Evolutionary conservation across 2,888 invertebrate genomes (phyloP), one percentile per base, ranked within the genome.

Genomic region (Brachypalpus laphriformis): DNA sequence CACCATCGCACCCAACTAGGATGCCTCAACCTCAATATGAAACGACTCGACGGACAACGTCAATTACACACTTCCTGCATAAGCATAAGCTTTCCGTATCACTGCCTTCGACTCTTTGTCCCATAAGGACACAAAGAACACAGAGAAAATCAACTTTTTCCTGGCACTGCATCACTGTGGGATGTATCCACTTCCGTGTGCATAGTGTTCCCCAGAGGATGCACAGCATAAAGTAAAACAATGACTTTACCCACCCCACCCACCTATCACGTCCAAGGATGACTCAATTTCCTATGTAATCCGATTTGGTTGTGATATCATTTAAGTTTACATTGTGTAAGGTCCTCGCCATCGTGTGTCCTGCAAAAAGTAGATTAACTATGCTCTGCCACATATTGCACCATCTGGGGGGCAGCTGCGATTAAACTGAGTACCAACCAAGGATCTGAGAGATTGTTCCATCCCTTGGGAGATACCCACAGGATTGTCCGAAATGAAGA

Each of bases 211-310:
- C 77, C 77, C 9, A 9, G 18, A 25, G 49, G 63, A 45, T 45
- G 63, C 37, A 25, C 54, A 71, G 70, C 28, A 49, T 37, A 72
- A 72, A 59, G 45, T 68, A 31, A 66, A 68, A 77, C 72, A 82
- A 77, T 72, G 82, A 72, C 72, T 78, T 68, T 68, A 45, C 74
- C 47, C 47, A 18, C 8, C 16, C 59, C 49, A 49, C 16, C 37
- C n/a, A 49, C 59, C 34, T n/a, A n/a, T n/a, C 16, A 45, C 25
- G 54, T 78, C 82, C 72, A 45, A 51, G 80, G 83, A 83, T 83
- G 83, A 83, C 83, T 80, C 80, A 83, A 83, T 83, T 83, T 83
- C 74, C 80, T 63, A 59, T 83, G 80, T 83, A 83, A 83, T 83
- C 83, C 80, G 80, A 56, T 83, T 83, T 80, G 70, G 34, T 70